phyloP scores from a whole-genome alignment of 1,140 invertebrate species.

The Meloidogyne hapla region DNA sequence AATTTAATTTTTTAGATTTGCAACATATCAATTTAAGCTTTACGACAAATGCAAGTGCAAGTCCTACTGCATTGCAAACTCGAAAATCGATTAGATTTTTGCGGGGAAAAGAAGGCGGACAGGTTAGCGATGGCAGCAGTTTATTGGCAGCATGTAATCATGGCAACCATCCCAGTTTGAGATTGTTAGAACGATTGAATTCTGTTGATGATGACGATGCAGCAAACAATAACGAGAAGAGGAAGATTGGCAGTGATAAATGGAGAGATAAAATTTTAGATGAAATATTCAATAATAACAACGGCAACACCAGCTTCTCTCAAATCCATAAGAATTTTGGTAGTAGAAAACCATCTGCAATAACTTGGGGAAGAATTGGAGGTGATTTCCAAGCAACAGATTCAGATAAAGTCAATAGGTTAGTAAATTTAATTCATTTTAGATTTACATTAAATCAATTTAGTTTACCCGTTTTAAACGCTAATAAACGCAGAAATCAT shows the following conservation, averaged over 20 bases:
- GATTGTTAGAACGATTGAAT: slow-evolving; percentile 21
- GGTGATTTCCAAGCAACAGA: slow-evolving; percentile 51
- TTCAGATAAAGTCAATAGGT: slow-evolving; percentile 35
- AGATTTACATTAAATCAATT: neutral
- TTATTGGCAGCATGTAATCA: neutral
- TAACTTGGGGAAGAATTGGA: neutral
- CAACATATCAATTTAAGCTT: too few species aligned
- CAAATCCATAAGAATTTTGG: neutral
- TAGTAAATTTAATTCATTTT: too few species aligned
- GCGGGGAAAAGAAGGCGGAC: neutral
- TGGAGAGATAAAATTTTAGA: slow-evolving; percentile 17
- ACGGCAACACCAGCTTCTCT: neutral
- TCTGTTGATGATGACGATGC: slow-evolving; percentile 3
- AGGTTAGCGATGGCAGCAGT: slow-evolving; percentile 4
- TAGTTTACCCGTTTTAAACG: slow-evolving; percentile 36
- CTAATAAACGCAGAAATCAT: neutral
- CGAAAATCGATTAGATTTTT: neutral
- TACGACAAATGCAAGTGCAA: slow-evolving; percentile 28
- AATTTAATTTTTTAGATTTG: neutral
- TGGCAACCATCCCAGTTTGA: neutral
- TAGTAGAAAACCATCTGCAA: neutral
- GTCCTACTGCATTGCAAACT: slow-evolving; percentile 9
- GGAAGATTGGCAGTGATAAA: neutral
- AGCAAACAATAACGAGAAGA: too few species aligned
- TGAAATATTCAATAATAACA: slow-evolving; percentile 34